A percentile compares a stretch with the other conserved stretches of the same genome.
Evolutionary conservation across 1,140 invertebrate species (phyloP).

Genomic region (Dreissena rostriformis): DNA sequence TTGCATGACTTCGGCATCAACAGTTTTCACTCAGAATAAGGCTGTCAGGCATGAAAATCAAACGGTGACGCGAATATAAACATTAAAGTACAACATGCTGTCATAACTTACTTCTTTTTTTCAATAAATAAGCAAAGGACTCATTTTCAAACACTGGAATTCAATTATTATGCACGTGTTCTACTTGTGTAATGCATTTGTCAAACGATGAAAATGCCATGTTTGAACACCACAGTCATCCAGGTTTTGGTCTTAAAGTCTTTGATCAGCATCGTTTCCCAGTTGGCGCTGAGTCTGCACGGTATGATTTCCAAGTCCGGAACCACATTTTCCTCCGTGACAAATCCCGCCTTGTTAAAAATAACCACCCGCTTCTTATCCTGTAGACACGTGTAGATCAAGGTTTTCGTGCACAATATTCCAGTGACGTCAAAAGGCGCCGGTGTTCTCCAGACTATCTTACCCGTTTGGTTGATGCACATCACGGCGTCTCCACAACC

Average conservation of each 20-base stretch:
- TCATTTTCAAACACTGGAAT: background rate
- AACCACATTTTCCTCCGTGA: conserved; percentile 44
- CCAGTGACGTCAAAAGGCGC: background rate
- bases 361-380: conserved; percentile 38
- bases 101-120: too few relatives aligned
- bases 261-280: conserved; percentile 41
- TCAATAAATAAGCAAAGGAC: too few relatives aligned
- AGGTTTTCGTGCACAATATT: conserved; percentile 12
- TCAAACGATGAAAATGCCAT: conserved; percentile 42
- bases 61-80: too few relatives aligned
- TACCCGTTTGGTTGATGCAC: conserved; percentile 42
- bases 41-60: too few relatives aligned
- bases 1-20: too few relatives aligned
- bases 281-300: conserved; percentile 50
- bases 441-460: conserved; percentile 40
- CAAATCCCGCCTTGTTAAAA: conserved; percentile 49
- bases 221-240: conserved; percentile 27
- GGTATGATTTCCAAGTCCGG: conserved; percentile 40
- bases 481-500: conserved; percentile 35
- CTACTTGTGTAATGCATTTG: background rate
- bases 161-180: background rate
- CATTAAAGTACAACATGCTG: too few relatives aligned
- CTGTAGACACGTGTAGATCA: conserved; percentile 24
- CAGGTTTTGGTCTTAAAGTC: conserved; percentile 51
- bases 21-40: too few relatives aligned